Conservation (phyloP, 2,888 invertebrate species). For the Caenorhabditis sp. region DNA sequence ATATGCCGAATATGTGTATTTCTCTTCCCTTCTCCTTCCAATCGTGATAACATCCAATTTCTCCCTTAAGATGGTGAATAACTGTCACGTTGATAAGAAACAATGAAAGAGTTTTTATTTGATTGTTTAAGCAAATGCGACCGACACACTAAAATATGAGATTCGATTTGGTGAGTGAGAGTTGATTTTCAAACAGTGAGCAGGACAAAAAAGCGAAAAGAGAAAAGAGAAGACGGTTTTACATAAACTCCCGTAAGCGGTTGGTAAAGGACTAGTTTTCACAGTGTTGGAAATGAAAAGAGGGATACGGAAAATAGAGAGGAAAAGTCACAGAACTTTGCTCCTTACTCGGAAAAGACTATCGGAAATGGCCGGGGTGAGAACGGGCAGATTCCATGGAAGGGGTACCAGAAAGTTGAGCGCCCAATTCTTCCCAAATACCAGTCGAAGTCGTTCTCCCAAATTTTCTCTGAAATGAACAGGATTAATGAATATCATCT, state of each 20-base stretch:
- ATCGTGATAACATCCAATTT: slow-evolving; percentile 10
- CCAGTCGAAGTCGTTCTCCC: slow-evolving; percentile 80
- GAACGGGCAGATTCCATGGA: slow-evolving; percentile 69
- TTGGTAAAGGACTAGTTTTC: slow-evolving; percentile 47
- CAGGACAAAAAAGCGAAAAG: background rate
- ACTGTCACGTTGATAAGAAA: slow-evolving; percentile 34
- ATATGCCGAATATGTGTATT: slow-evolving; percentile 31
- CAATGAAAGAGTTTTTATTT: slow-evolving; percentile 33
- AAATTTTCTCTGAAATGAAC: slow-evolving; percentile 66
- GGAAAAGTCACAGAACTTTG: slow-evolving; percentile 67
- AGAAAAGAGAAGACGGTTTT: slow-evolving; percentile 13
- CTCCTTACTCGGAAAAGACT: slow-evolving; percentile 74
- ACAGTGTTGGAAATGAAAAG: background rate
- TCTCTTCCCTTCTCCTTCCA: background rate
- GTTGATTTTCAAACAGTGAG: slow-evolving; percentile 15
- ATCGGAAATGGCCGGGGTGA: slow-evolving; percentile 75
- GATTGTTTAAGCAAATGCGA: slow-evolving; percentile 24
- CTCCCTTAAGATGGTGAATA: slow-evolving; percentile 4
- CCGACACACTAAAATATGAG: slow-evolving; percentile 34
- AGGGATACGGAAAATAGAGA: too few relatives aligned
- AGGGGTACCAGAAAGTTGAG: slow-evolving; percentile 81
- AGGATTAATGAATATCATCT: background rate
- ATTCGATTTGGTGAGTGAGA: slow-evolving; percentile 35
- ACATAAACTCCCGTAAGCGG: slow-evolving; percentile 39
- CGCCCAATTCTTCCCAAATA: slow-evolving; percentile 80